Evolutionary conservation across 2,888 invertebrate genomes (phyloP), one percentile per base, ranked within the genome.

Genomic region (Drosophila austrosaltans): DNA sequence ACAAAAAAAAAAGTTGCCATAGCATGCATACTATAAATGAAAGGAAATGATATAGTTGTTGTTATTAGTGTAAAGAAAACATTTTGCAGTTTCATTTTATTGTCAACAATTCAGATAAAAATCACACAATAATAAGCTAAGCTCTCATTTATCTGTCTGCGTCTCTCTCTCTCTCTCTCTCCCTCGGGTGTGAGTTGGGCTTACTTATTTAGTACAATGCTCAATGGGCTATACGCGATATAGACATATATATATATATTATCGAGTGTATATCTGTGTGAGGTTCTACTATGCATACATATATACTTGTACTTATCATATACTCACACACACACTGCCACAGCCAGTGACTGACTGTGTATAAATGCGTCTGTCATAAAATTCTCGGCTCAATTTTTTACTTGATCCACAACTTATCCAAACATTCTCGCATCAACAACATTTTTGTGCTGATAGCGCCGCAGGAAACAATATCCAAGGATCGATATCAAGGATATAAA

Each of bases 281-380:
- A 58, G 69, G 42, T 58, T 63, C 58, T 42, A 39, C 22, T 40
- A 36, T 20, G 30, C 16, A 54, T 57, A 6, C 20, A 44, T 20
- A 2, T 16, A 3, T 40, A 40, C 40, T 42, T 42, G 8, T 7
- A 39, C 59, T 68, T 79, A 75, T 77, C 86, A 82, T 79, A 72
- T 77, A 76, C 76, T 64, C 64, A 65, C 75, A 69, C 53, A 71
- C 59, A 67, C 69, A 70, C 75, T 32, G 72, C 67, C 72, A n/a
- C n/a, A n/a, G n/a, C n/a, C n/a, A n/a, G n/a, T n/a, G n/a, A n/a
- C n/a, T n/a, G 70, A 54, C 53, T 58, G 72, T 66, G 42, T 75
- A 69, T 62, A 69, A 76, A 67, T 76, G 70, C 76, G 69, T 73
- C 74, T 72, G 81, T 75, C 84, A 84, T 73, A 87, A 87, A 76